Percentiles rank a stretch among this genome's conserved stretches.
Conservation (phyloP, 2,888 invertebrate genomes). For the Mimumesa dahlbomi region DNA sequence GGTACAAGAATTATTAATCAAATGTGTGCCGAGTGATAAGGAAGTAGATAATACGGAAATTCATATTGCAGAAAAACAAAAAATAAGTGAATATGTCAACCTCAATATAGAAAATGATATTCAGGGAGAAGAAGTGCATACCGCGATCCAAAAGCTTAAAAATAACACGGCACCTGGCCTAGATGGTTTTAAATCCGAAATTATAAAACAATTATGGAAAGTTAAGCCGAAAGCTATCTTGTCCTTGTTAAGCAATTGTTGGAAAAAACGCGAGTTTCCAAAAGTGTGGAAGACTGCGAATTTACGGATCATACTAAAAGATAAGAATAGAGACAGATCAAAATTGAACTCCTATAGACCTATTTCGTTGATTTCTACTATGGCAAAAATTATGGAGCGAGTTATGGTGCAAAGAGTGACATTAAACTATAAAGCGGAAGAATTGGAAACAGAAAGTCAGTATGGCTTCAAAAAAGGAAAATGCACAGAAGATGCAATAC, state of each 20-base stretch:
- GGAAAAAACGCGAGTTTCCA: neutral
- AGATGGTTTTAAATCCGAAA: neutral
- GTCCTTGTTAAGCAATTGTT: constrained; percentile 5
- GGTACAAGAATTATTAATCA: neutral
- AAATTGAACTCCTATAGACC: constrained; percentile 10
- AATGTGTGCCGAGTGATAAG: neutral
- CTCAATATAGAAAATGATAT: neutral
- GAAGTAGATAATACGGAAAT: neutral
- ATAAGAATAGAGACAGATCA: neutral
- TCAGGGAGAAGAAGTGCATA: neutral
- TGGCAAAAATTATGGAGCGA: constrained; percentile 11
- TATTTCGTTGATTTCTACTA: constrained; percentile 1
- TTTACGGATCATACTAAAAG: constrained; percentile 6
- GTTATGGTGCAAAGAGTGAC: constrained; percentile 3
- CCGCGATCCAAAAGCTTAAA: constrained; percentile 1
- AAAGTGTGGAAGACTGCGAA: constrained; percentile 8
- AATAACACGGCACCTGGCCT: constrained; percentile 9
- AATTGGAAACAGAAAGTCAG: neutral
- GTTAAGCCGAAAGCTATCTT: neutral
- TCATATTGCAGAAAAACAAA: neutral
- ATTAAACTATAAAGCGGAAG: neutral
- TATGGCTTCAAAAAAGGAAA: constrained; percentile 4
- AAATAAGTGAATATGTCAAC: neutral
- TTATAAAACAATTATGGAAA: neutral
- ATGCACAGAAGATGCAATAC: neutral